Evolutionary conservation across 1,140 invertebrate species (phyloP), one percentile per base, ranked within the genome.

Genomic region (Caenorhabditis remanei): DNA sequence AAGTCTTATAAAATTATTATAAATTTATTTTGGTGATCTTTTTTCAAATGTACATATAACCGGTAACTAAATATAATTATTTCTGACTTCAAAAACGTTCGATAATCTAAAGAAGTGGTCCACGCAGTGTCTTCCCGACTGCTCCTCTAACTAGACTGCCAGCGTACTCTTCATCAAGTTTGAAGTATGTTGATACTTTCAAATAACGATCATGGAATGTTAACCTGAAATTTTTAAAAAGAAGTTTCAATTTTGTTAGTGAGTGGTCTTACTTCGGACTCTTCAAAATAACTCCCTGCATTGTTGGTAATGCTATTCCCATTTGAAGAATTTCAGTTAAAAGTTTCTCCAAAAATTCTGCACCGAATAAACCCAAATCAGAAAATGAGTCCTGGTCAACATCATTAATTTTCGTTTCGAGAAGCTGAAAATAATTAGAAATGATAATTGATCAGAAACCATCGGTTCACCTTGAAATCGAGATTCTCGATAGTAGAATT

Each of bases 321-420:
- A 92, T 90, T 87, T 92, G 92, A 24, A 92, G 88, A 46, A 92
- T 92, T 87, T 92, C 92, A 56, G 92, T 92, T 16, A 92, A 85
- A 56, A 92, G 83, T 82, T 92, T 91, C 67, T 93, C 91, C 1
- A 92, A 61, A 65, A 92, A 92, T 87, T 92, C 91, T 14, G 91
- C 91, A 32, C 91, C 91, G 84, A 92, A 92, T 8, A 92, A 79
- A 16, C 91, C 91, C 24, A 92, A 85, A 88, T 92, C 91, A 63
- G 88, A 90, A 85, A 92, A 92, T 7, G 86, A 91, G 21, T 75
- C 65, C 65, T 92, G 92, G 50, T 92, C 92, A n/a, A 92, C 91
- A 79, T 93, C 91, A 32, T 87, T 87, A 21, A 91, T 65, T 53
- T 79, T 79, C 4, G 71, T 79, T 79, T 79, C 71, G 14, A 79